Percentiles rank a stretch among this genome's conserved stretches.
These are phyloP conservation scores for Pyrochroa serraticornis DNA, from an alignment of 2,888 invertebrate genomes.

Conservation along the genomic window DNA sequence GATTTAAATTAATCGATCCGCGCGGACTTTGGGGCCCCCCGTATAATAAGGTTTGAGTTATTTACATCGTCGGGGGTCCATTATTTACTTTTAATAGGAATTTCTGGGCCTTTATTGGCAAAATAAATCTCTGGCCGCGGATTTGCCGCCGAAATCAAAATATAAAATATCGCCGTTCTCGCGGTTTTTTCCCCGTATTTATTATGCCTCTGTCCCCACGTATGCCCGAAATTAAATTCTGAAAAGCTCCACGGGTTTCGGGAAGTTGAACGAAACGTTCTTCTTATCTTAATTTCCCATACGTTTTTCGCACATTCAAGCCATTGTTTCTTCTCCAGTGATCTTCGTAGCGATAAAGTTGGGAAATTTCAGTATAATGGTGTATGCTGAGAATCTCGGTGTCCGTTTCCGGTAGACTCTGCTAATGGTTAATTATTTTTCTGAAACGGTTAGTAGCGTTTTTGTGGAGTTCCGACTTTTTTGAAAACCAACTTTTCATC, in stretches of 20 bases:
- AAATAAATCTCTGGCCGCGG: slow-evolving; percentile 50
- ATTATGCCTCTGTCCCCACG: slow-evolving; percentile 10
- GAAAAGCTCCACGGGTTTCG: neutral
- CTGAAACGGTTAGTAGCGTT: neutral
- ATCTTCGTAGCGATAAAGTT: too few relatives aligned
- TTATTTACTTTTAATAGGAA: slow-evolving; percentile 58
- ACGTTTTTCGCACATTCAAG: neutral
- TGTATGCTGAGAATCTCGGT: too few relatives aligned
- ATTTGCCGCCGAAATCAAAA: slow-evolving; percentile 42
- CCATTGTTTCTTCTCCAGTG: neutral
- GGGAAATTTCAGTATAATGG: too few relatives aligned
- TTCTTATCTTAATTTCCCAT: neutral
- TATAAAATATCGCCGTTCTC: slow-evolving; percentile 30
- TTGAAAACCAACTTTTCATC: neutral
- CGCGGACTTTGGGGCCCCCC: slow-evolving; percentile 42
- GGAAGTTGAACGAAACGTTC: neutral
- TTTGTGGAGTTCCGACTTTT: neutral
- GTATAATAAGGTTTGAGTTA: slow-evolving; percentile 53
- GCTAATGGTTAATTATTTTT: slow-evolving; percentile 2
- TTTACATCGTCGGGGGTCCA: slow-evolving; percentile 56
- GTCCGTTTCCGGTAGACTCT: neutral
- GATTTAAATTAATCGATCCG: slow-evolving; percentile 45
- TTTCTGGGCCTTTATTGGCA: slow-evolving; percentile 52
- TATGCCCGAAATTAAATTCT: slow-evolving; percentile 2
- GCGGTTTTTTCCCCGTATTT: neutral